phyloP scores from a whole-genome alignment of 2,797 vertebrate species.

The Onychomys torridus region DNA sequence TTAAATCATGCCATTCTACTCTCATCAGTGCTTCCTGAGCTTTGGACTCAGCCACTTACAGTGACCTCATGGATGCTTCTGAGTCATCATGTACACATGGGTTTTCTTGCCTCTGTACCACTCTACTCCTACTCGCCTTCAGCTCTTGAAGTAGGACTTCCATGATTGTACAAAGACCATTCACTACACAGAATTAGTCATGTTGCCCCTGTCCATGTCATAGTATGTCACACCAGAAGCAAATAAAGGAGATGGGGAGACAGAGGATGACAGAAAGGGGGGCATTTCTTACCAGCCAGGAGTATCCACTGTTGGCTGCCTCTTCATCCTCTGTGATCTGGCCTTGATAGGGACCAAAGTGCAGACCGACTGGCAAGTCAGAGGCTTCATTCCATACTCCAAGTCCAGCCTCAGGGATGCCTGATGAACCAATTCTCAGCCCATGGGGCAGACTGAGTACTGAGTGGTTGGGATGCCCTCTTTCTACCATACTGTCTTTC shows the following conservation, averaged over 20 bases:
- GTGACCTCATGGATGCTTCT: not conserved
- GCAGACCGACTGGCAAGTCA: slow-evolving; percentile 88
- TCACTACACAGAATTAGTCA: not conserved
- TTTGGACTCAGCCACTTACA: not conserved
- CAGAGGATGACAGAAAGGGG: not conserved
- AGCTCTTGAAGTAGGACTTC: not conserved
- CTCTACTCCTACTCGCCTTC: not conserved
- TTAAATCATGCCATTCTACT: not conserved
- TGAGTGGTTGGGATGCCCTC: slow-evolving; percentile 87
- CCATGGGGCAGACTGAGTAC: slow-evolving; percentile 91
- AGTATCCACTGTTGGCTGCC: slow-evolving; percentile 88
- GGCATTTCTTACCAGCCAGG: slow-evolving; percentile 90
- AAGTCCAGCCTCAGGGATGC: slow-evolving; percentile 89
- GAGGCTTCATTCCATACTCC: slow-evolving; percentile 91
- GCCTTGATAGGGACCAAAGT: slow-evolving; percentile 92
- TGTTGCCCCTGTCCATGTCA: not conserved
- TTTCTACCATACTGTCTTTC: slow-evolving; percentile 86
- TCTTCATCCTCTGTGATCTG: slow-evolving; percentile 87
- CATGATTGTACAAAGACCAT: not conserved
- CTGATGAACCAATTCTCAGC: slow-evolving; percentile 89
- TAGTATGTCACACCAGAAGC: not conserved
- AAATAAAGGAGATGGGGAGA: not conserved
- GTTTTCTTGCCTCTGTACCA: not conserved
- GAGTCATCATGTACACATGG: too few relatives aligned
- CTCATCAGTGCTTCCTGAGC: not conserved